phyloP scores from a whole-genome alignment of 2,797 vertebrate species.

The Mormyrus proboscirostris region DNA sequence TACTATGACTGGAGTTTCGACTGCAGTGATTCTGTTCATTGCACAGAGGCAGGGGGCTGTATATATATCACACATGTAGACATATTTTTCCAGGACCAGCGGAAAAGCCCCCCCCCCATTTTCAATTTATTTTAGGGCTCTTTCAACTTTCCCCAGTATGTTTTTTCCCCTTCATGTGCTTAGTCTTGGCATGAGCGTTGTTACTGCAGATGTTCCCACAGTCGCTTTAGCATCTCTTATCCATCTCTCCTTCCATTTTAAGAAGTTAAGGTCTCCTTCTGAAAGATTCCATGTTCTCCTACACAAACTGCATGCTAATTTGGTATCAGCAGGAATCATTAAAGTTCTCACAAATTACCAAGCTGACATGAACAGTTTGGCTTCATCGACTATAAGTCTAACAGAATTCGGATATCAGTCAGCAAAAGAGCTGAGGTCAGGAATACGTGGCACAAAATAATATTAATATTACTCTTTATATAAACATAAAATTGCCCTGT shows the following conservation, averaged over 20 bases:
- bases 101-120: neutral
- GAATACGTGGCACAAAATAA: neutral
- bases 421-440: neutral
- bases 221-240: slow-evolving; percentile 32
- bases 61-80: neutral
- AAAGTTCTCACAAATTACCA: neutral
- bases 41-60: neutral
- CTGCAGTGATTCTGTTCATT: neutral
- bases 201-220: slow-evolving; percentile 55
- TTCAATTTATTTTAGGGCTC: slow-evolving; percentile 12
- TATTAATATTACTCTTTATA: neutral
- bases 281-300: slow-evolving; percentile 44
- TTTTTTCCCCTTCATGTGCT: slow-evolving; percentile 43
- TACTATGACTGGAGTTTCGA: neutral
- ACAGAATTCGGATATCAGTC: neutral
- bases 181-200: slow-evolving; percentile 42
- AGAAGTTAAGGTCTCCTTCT: slow-evolving; percentile 40
- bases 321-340: neutral
- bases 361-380: neutral
- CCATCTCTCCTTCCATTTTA: slow-evolving; percentile 46
- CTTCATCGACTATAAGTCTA: neutral
- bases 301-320: slow-evolving; percentile 18
- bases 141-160: slow-evolving; percentile 36
- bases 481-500: neutral
- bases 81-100: slow-evolving; percentile 9